These are phyloP conservation scores for Tapera naevia DNA, from an alignment of 2,797 vertebrate genomes.

Conservation along the genomic window DNA sequence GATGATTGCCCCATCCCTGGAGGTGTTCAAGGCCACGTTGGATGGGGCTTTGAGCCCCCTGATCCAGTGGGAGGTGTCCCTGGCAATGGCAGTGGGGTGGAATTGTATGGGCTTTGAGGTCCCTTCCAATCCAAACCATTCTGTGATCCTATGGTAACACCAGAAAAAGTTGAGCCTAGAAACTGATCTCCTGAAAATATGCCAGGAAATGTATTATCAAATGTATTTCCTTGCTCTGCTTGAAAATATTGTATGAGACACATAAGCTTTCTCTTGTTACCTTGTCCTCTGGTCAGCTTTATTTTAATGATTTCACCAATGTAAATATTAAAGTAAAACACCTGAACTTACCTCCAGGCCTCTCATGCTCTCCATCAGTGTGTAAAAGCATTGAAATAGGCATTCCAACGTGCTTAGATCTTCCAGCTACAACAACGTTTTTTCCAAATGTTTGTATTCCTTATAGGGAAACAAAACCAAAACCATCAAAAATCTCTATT, in stretches of 20 bases:
- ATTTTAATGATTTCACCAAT: neutral
- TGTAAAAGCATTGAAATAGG: constrained; percentile 92
- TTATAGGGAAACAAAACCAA: constrained; percentile 20
- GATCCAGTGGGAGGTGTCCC: too few species aligned
- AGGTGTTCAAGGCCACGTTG: too few species aligned
- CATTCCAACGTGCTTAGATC: constrained; percentile 95
- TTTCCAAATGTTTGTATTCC: constrained; percentile 87
- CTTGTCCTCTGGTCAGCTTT: neutral
- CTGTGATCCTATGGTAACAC: neutral
- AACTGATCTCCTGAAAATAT: neutral
- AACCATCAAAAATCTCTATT: neutral
- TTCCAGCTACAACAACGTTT: constrained; percentile 90
- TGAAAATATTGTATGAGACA: neutral
- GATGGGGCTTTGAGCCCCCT: too few species aligned
- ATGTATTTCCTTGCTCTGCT: neutral
- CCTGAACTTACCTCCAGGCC: constrained; percentile 84
- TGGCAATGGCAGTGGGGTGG: too few species aligned
- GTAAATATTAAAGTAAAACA: neutral
- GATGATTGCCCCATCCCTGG: too few species aligned
- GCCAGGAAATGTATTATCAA: neutral
- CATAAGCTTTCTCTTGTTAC: neutral
- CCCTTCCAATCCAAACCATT: too few species aligned
- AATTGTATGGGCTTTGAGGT: too few species aligned
- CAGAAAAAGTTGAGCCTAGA: neutral
- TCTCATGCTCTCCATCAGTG: constrained; percentile 87